Evolutionary conservation across 2,797 vertebrate genomes (phyloP), one percentile per base, ranked within the genome.

Genomic region (Dendrocincla tyrannina): DNA sequence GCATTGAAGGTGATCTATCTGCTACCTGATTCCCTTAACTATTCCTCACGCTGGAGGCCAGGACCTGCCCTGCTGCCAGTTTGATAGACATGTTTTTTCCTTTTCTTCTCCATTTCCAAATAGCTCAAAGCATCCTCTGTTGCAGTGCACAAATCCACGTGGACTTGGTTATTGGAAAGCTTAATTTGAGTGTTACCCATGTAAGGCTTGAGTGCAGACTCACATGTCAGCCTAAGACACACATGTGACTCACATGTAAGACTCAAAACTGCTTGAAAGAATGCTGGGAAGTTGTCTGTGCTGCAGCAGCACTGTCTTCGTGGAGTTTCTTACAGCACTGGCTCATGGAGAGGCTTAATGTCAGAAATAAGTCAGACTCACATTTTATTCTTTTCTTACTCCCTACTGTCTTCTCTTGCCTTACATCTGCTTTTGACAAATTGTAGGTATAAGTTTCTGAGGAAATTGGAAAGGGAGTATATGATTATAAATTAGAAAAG

Each of bases 381-480:
- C 1, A 32, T 88, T 88, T 92, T 55, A 25, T 76, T 91, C 17
- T 79, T 70, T 53, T 28, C 59, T 88, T 74, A 59, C 37, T 95
- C 87, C 52, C 72, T 72, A 4, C 60, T 92, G 76, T 77, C 56
- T 94, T 80, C 59, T 56, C 46, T 85, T 7, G 2, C 53, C 19
- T 17, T 95, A 10, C 58, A 47, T 92, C 80, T 89, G 53, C 50
- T 80, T 73, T 91, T 93, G 82, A 94, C 89, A 78, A 92, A 88
- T 83, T 70, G 33, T 70, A 85, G 68, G 50, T 85, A 7, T 68
- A 42, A 8, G 11, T 93, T 85, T 84, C 79, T 6, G 39, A 91
- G 92, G 77, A 66, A 89, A 84, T 55, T 82, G 56, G 69, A 72
- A 69, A 75, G 78, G 75, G 80, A 79, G 33, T 74, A 4, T 44